Evolutionary conservation across 2,113 vertebrate species (phyloP).

Genomic region (Anas platyrhynchos): DNA sequence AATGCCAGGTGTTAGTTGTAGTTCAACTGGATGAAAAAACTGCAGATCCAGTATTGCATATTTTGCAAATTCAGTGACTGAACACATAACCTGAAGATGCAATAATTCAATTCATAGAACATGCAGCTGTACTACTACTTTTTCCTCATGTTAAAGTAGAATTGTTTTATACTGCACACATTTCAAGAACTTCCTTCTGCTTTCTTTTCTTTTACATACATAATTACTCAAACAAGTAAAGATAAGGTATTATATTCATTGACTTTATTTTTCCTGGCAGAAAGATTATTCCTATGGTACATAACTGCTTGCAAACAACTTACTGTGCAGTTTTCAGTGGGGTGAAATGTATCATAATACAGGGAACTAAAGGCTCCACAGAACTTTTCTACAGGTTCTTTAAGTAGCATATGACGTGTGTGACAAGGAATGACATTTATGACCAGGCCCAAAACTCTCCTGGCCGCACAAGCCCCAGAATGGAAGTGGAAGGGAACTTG

Average conservation of each 20-base stretch:
- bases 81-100: background rate
- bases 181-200: background rate
- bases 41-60: background rate
- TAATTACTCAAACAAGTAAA: background rate
- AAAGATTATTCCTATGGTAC: background rate
- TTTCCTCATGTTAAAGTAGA: background rate
- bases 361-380: background rate
- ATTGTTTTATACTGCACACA: fast-evolving
- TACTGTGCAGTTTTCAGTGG: background rate
- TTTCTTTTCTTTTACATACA: background rate
- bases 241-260: background rate
- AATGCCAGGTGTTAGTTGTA: background rate
- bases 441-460: background rate
- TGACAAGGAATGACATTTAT: fast-evolving
- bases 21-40: background rate
- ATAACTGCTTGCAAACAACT: background rate
- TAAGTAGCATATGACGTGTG: fast-evolving
- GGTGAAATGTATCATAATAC: background rate
- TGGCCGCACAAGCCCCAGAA: background rate
- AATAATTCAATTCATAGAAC: background rate
- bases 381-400: background rate
- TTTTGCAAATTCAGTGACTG: background rate
- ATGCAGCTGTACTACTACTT: background rate
- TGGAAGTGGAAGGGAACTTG: background rate
- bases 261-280: background rate